A percentile compares a stretch with the other conserved stretches of the same genome.
phyloP scores from a whole-genome alignment of 1,140 invertebrate species.

The Achatina immaculata region DNA sequence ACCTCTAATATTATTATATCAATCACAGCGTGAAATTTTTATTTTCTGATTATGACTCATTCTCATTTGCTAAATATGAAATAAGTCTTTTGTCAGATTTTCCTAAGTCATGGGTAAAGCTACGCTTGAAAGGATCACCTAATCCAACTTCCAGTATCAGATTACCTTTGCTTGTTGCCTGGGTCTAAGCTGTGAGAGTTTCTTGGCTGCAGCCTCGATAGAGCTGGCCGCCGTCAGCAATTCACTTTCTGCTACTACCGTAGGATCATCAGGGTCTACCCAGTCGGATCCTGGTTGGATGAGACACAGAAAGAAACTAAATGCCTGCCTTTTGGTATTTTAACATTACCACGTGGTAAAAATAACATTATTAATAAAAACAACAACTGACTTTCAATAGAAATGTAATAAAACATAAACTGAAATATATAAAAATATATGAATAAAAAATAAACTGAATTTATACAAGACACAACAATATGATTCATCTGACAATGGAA shows the following conservation, averaged over 20 bases:
- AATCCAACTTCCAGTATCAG: neutral
- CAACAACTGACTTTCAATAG: too few relatives aligned
- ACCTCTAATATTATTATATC: too few relatives aligned
- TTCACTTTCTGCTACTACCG: slow-evolving; percentile 98
- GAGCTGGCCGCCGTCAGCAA: slow-evolving; percentile 95
- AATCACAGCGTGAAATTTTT: too few relatives aligned
- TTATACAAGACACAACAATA: too few relatives aligned
- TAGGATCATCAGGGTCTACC: slow-evolving; percentile 97
- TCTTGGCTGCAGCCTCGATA: slow-evolving; percentile 97
- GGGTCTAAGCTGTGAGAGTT: slow-evolving; percentile 91
- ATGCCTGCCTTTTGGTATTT: too few relatives aligned
- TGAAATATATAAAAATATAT: too few relatives aligned
- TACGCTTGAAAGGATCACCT: neutral
- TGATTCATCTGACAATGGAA: too few relatives aligned
- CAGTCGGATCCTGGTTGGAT: slow-evolving; percentile 80
- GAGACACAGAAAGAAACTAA: neutral
- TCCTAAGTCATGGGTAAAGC: neutral
- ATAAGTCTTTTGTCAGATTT: neutral
- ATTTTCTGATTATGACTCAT: too few relatives aligned
- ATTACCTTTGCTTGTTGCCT: slow-evolving; percentile 72
- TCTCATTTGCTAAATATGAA: neutral
- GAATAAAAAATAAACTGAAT: too few relatives aligned
- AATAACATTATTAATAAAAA: too few relatives aligned
- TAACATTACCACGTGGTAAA: too few relatives aligned
- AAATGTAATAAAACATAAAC: too few relatives aligned